Base-by-base conservation (phyloP, 2,888 invertebrate species). In the Hydroisotoma schaefferi region DNA sequence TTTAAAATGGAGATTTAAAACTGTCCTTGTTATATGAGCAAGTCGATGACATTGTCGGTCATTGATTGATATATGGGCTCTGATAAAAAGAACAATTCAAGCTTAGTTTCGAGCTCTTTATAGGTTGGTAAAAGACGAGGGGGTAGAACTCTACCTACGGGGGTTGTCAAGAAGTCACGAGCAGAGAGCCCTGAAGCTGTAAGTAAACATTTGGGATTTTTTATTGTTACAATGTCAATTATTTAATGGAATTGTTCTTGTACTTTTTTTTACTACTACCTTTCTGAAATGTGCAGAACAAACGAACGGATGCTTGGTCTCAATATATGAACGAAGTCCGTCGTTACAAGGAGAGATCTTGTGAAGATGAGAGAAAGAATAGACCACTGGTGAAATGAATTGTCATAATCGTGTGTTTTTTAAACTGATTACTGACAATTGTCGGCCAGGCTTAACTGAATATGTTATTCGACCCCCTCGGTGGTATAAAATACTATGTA, bases 291-390 rank as follows among this genome's bases (percentile, higher is more conserved):
- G 33, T 81, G 66, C 85, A 87, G 0, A 72, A 73, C 46, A 70
- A 68, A 20, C 73, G 74, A 29, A 89, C 88, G 75, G 93, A 94
- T 78, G 91, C 93, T 15, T 94, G 94, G 94, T 88, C 92, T 0
- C 82, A 91, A 26, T 94, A 94, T 76, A 86, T 94, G 85, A 89
- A 89, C 63, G 94, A 94, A 82, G 94, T 94, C 20, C 88, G 90
- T 75, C 88, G 89, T 75, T 94, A 94, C 76, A 87, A 91, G 75
- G 91, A 91, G 77, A 88, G 90, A 55, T 90, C 90, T 65, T 94
- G 94, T 77, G 91, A 93, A 77, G 91, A 92, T 73, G 93, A 93
- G 75, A 77, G 78, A 55, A 93, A 92, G 78, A 92, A 90, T 47
- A 83, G 94, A 73, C 92, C 93, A 8, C 83, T 94, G 65, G 91